Conservation (phyloP, 2,888 invertebrate genomes). For the Plagiodera versicolora region DNA sequence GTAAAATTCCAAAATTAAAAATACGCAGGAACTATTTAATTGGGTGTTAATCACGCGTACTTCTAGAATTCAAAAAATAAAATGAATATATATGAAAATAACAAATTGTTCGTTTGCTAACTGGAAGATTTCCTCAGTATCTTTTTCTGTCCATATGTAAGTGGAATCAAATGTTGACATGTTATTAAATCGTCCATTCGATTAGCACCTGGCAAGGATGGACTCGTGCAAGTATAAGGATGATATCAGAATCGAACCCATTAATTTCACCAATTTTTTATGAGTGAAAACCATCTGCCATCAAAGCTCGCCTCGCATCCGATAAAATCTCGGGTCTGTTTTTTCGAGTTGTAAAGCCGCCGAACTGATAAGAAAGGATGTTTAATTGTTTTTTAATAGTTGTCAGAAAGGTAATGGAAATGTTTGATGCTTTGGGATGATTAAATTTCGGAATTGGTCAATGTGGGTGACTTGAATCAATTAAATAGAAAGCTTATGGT, state of each 20-base stretch:
- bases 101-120: too few relatives aligned
- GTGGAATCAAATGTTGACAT: background rate
- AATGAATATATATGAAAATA: too few relatives aligned
- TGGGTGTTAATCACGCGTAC: too few relatives aligned
- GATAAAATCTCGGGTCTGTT: conserved; percentile 6
- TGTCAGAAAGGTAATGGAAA: background rate
- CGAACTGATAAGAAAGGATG: background rate
- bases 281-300: conserved; percentile 5
- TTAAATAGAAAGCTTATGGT: too few relatives aligned
- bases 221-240: conserved; percentile 15
- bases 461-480: too few relatives aligned
- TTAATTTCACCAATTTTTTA: conserved; percentile 10
- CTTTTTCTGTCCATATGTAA: too few relatives aligned
- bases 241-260: conserved; percentile 1
- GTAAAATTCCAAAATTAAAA: too few relatives aligned
- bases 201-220: conserved; percentile 29
- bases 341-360: background rate
- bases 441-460: too few relatives aligned
- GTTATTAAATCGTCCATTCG: background rate
- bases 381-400: conserved; percentile 4
- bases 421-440: background rate
- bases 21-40: too few relatives aligned
- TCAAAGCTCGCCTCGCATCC: background rate
- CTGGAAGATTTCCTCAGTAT: too few relatives aligned
- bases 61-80: too few relatives aligned